Percentiles rank a stretch among this genome's conserved stretches.
phyloP scores from a whole-genome alignment of 1,140 invertebrate species.

The Micrasema longulum region DNA sequence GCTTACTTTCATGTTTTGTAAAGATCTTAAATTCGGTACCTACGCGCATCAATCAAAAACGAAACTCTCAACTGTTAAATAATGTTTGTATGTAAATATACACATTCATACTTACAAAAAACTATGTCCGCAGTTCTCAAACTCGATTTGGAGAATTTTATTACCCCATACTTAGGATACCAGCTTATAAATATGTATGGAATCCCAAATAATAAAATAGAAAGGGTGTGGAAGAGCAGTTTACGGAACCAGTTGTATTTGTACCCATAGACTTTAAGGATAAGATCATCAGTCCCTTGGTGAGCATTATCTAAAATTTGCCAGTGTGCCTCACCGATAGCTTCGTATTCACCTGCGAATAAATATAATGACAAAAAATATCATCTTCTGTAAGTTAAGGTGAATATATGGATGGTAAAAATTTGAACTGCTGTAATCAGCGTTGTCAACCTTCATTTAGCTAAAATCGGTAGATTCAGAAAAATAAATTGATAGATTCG shows the following conservation, averaged over 20 bases:
- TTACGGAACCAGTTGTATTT: conserved; percentile 61
- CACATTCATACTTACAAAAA: conserved; percentile 61
- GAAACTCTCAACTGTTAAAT: too few species aligned
- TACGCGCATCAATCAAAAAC: too few species aligned
- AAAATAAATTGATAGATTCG: too few species aligned
- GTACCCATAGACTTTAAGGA: conserved; percentile 66
- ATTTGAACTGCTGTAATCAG: too few species aligned
- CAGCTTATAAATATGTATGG: conserved; percentile 67
- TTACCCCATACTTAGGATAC: conserved; percentile 64
- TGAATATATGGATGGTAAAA: too few species aligned
- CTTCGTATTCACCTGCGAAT: conserved; percentile 67
- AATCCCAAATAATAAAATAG: conserved; percentile 64
- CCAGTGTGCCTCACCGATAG: conserved; percentile 67
- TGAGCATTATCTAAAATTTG: conserved; percentile 63
- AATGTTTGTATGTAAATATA: too few species aligned
- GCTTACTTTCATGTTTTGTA: too few species aligned
- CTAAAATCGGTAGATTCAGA: too few species aligned
- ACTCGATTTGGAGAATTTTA: conserved; percentile 67
- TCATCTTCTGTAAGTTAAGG: too few species aligned
- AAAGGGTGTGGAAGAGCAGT: conserved; percentile 64
- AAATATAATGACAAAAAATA: background rate
- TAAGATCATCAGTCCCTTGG: conserved; percentile 61
- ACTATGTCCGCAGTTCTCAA: conserved; percentile 66
- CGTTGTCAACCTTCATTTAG: too few species aligned
- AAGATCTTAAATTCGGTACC: too few species aligned